Percentiles rank a stretch among this genome's conserved stretches.
phyloP scores from a whole-genome alignment of 2,888 invertebrate species.

The Ophion ellenae region DNA sequence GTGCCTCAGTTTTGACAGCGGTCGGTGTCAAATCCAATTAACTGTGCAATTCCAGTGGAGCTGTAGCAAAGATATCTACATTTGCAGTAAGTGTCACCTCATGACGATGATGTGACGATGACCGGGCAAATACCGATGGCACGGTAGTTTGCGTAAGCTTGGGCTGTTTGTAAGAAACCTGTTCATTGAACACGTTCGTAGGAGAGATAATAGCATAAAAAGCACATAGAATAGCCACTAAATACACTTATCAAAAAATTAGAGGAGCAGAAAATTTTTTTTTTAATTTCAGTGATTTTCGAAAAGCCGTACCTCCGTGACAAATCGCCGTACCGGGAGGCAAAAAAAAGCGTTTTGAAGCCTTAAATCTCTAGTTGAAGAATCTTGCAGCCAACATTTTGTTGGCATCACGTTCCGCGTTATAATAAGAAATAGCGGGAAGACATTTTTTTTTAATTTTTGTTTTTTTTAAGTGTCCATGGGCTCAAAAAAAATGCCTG shows the following conservation, averaged over 20 bases:
- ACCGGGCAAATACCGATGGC: background rate
- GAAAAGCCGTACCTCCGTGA: too few relatives aligned
- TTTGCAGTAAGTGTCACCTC: background rate
- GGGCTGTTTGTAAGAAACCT: background rate
- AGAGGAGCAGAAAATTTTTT: too few relatives aligned
- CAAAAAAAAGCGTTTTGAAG: too few relatives aligned
- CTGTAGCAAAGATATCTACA: background rate
- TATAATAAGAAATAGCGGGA: background rate
- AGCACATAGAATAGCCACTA: too few relatives aligned
- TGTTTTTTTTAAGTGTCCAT: too few relatives aligned
- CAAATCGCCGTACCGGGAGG: too few relatives aligned
- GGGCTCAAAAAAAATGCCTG: too few relatives aligned
- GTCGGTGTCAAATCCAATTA: background rate
- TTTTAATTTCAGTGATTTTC: too few relatives aligned
- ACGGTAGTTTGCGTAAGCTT: background rate
- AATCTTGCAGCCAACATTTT: too few relatives aligned
- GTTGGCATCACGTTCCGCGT: background rate
- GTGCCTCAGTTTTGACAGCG: background rate
- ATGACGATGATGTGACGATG: background rate
- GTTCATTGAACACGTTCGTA: background rate
- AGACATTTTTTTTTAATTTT: too few relatives aligned
- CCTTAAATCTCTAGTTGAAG: too few relatives aligned
- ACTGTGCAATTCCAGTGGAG: background rate
- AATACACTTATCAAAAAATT: background rate
- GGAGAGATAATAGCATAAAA: too few relatives aligned